These are phyloP conservation scores for Riparia riparia DNA, from an alignment of 2,113 vertebrate genomes.

Conservation along the genomic window DNA sequence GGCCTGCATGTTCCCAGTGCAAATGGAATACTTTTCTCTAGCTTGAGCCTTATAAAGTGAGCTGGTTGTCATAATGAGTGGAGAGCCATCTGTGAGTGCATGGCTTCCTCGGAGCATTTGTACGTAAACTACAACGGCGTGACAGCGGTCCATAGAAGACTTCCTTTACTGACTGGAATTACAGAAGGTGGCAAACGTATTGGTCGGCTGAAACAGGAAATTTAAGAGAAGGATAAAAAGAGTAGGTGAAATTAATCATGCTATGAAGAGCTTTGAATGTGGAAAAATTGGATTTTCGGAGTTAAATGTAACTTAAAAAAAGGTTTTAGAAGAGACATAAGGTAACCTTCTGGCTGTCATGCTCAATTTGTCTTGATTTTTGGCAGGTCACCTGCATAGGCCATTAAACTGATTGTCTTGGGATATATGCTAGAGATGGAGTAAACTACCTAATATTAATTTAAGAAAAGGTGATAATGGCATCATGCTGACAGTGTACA, in stretches of 20 bases:
- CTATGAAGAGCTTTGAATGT: not conserved
- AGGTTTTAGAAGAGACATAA: not conserved
- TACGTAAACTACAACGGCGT: not conserved
- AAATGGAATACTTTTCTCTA: not conserved
- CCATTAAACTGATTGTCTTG: conserved; percentile 41
- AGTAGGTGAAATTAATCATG: not conserved
- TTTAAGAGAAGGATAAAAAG: not conserved
- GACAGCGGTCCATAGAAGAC: not conserved
- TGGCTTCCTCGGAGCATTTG: not conserved
- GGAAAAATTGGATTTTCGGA: not conserved
- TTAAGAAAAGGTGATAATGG: conserved; percentile 37
- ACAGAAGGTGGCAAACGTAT: not conserved
- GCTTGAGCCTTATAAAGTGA: not conserved
- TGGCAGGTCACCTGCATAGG: conserved; percentile 10
- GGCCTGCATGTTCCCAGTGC: not conserved
- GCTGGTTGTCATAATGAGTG: not conserved
- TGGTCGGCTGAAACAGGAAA: not conserved
- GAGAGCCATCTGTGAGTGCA: not conserved
- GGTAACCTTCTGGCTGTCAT: conserved; percentile 17
- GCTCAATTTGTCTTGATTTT: conserved; percentile 26
- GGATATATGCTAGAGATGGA: not conserved
- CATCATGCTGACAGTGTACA: conserved; percentile 8
- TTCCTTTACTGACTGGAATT: not conserved
- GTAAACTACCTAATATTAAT: conserved; percentile 45
- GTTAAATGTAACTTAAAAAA: not conserved